Evolutionary conservation across 2,113 vertebrate genomes (phyloP).

Genomic region (Myrmecobius fasciatus): DNA sequence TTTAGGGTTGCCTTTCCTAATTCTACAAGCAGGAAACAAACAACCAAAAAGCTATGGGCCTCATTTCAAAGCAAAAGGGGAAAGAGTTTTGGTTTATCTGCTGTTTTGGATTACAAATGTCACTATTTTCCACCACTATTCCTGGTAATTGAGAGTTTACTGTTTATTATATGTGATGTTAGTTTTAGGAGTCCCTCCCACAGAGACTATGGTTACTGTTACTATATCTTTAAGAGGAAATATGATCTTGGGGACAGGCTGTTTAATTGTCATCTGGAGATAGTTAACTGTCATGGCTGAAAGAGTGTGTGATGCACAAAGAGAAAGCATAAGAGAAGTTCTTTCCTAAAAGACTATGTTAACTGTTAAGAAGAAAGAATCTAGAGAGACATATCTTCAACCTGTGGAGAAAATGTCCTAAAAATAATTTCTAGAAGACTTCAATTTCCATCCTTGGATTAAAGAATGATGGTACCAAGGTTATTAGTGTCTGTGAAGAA

Average conservation of each 20-base stretch:
- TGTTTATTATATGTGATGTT: neutral
- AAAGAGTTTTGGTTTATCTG: neutral
- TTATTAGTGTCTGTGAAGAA: neutral
- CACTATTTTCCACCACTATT: neutral
- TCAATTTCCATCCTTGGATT: neutral
- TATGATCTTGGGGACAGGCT: neutral
- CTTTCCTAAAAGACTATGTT: neutral
- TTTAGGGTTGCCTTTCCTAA: neutral
- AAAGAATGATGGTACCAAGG: neutral
- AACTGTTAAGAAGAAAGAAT: neutral
- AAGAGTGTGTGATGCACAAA: neutral
- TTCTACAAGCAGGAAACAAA: neutral
- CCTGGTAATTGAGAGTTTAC: neutral
- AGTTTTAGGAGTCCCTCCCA: neutral
- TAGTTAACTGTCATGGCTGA: constrained; percentile 1
- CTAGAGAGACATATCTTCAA: neutral
- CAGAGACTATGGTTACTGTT: neutral
- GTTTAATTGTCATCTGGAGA: neutral
- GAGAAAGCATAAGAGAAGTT: neutral
- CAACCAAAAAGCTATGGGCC: neutral
- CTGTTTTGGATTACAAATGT: neutral
- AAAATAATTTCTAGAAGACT: neutral
- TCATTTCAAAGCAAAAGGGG: neutral
- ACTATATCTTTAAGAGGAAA: constrained; percentile 6
- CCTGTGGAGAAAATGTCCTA: neutral